These are phyloP conservation scores for Troides helena DNA, from an alignment of 2,888 invertebrate species.

Conservation along the genomic window DNA sequence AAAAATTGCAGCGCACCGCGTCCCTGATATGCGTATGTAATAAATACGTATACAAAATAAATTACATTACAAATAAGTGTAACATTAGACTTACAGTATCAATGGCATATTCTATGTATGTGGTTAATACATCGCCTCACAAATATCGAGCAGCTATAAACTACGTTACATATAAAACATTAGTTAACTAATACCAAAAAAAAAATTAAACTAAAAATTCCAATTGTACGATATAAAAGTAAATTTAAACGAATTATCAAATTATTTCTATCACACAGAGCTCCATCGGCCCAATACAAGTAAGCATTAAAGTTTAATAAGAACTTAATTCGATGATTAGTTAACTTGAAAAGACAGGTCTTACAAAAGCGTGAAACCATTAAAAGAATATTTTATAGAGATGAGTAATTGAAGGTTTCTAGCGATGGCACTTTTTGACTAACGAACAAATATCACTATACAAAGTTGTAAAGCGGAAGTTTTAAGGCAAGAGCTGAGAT, in stretches of 20 bases:
- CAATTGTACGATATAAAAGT: constrained; percentile 9
- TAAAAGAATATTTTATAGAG: not conserved
- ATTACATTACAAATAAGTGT: constrained; percentile 27
- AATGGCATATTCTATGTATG: constrained; percentile 53
- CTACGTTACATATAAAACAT: constrained; percentile 25
- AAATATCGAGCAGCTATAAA: constrained; percentile 23
- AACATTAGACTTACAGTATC: constrained; percentile 58
- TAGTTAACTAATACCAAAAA: constrained; percentile 21
- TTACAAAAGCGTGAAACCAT: not conserved
- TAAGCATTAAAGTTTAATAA: not conserved
- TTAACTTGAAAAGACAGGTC: not conserved
- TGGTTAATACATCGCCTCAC: constrained; percentile 22
- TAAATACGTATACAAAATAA: constrained; percentile 28
- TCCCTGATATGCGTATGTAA: constrained; percentile 16
- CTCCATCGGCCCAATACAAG: constrained; percentile 12
- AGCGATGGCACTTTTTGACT: constrained; percentile 54
- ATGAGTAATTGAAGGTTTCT: constrained; percentile 24
- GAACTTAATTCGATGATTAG: not conserved
- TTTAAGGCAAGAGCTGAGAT: constrained; percentile 34
- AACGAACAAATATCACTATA: constrained; percentile 26
- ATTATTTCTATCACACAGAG: constrained; percentile 22
- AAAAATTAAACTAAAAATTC: constrained; percentile 7
- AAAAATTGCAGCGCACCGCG: constrained; percentile 10
- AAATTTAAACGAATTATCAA: constrained; percentile 10
- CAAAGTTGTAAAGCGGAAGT: constrained; percentile 11